Percentiles rank a stretch among this genome's conserved stretches.
Conservation (phyloP, 2,888 invertebrate species). For the Callyntrura guangdongensis region DNA sequence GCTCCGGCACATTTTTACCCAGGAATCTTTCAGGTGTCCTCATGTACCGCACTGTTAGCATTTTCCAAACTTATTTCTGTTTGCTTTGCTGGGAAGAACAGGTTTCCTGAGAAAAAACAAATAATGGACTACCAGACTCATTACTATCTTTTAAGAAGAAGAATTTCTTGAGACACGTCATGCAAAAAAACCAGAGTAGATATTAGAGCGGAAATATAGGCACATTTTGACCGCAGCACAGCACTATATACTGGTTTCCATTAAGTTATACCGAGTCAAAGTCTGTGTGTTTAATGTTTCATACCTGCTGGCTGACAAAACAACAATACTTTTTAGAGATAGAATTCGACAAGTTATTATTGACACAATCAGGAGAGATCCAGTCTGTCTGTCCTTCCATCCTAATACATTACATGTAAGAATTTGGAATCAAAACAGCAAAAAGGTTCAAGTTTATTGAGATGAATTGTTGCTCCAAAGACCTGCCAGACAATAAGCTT, state of each 20-base stretch:
- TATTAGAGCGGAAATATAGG: no score
- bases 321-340: no score
- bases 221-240: no score
- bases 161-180: conserved; percentile 46
- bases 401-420: background rate
- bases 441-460: background rate
- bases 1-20: background rate
- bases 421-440: background rate
- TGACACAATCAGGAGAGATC: background rate
- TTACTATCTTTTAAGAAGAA: conserved; percentile 45
- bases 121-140: conserved; percentile 38
- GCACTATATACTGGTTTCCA: no score
- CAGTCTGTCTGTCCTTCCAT: background rate
- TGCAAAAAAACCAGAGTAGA: conserved; percentile 38
- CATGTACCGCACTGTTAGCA: background rate
- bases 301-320: no score
- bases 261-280: no score
- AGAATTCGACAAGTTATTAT: no score
- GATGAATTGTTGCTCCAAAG: background rate
- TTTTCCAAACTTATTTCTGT: background rate
- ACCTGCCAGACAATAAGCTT: no score
- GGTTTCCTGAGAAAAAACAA: conserved; percentile 20
- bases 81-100: background rate
- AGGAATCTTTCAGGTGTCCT: conserved; percentile 6
- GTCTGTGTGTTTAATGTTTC: no score